Evolutionary conservation across 2,797 vertebrate species (phyloP).

Genomic region (Phataginus tetradactyla): DNA sequence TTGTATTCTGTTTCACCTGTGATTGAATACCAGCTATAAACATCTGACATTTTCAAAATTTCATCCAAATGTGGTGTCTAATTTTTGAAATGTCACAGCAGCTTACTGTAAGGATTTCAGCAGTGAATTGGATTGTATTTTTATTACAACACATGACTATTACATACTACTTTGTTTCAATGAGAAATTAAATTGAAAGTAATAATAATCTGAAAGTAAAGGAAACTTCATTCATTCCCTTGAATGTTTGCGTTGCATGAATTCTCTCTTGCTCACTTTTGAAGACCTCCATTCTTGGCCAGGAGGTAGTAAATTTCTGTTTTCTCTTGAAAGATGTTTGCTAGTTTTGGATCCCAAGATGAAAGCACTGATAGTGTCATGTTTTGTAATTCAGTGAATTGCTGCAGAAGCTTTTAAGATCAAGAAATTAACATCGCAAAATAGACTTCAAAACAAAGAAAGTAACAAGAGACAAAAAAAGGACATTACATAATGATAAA

Average conservation of each 20-base stretch:
- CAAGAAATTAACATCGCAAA: not conserved
- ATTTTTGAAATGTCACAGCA: slow-evolving; percentile 66
- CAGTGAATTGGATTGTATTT: slow-evolving; percentile 64
- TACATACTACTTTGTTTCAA: slow-evolving; percentile 57
- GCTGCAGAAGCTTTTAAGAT: not conserved
- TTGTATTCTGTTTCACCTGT: slow-evolving; percentile 65
- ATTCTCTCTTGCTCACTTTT: slow-evolving; percentile 19
- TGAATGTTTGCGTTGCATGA: slow-evolving; percentile 31
- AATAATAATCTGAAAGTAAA: slow-evolving; percentile 4
- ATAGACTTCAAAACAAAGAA: too few relatives aligned
- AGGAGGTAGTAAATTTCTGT: slow-evolving; percentile 30
- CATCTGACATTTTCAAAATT: slow-evolving; percentile 53
- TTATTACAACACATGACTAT: not conserved
- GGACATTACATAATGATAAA: too few relatives aligned
- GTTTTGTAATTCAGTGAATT: not conserved
- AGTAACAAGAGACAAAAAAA: too few relatives aligned
- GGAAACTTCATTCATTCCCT: not conserved
- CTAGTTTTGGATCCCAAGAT: not conserved
- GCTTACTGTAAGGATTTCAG: slow-evolving; percentile 68
- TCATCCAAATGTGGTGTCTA: slow-evolving; percentile 59
- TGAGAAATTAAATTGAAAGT: slow-evolving; percentile 41
- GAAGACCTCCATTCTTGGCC: not conserved
- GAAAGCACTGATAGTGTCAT: not conserved
- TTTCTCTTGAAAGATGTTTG: not conserved
- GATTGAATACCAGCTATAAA: slow-evolving; percentile 67